A percentile compares a stretch with the other conserved stretches of the same genome.
Evolutionary conservation across 2,113 vertebrate genomes (phyloP).

Genomic region (Zapus hudsonius): DNA sequence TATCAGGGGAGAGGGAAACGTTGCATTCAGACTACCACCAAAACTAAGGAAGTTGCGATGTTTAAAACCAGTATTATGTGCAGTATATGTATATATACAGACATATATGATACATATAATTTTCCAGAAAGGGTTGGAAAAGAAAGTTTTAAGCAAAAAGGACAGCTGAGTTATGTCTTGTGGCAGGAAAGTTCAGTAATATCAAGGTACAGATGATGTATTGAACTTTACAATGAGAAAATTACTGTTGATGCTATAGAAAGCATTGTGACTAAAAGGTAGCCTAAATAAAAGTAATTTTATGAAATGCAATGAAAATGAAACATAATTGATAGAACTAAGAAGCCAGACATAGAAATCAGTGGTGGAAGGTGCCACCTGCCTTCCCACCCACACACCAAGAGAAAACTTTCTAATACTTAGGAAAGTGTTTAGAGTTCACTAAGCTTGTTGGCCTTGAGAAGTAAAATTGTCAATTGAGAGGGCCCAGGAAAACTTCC

Average conservation of each 20-base stretch:
- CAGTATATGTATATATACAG: not conserved
- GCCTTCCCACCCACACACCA: too few relatives aligned
- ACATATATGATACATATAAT: not conserved
- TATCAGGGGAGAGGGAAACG: too few relatives aligned
- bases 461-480: not conserved
- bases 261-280: constrained; percentile 33
- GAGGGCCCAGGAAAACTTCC: not conserved
- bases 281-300: constrained; percentile 52
- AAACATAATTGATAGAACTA: constrained; percentile 50
- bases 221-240: constrained; percentile 27
- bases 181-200: not conserved
- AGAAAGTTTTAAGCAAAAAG: not conserved
- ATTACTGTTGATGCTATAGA: constrained; percentile 14
- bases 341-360: constrained; percentile 2
- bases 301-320: not conserved
- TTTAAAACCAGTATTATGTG: not conserved
- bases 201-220: not conserved
- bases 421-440: not conserved
- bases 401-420: not conserved
- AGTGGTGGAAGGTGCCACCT: fast-evolving
- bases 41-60: not conserved
- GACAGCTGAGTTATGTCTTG: not conserved
- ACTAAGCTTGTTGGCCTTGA: not conserved
- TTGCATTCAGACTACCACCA: too few relatives aligned
- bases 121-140: not conserved